These are phyloP conservation scores for Smittia sp. DNA, from an alignment of 2,888 invertebrate genomes.

Conservation along the genomic window DNA sequence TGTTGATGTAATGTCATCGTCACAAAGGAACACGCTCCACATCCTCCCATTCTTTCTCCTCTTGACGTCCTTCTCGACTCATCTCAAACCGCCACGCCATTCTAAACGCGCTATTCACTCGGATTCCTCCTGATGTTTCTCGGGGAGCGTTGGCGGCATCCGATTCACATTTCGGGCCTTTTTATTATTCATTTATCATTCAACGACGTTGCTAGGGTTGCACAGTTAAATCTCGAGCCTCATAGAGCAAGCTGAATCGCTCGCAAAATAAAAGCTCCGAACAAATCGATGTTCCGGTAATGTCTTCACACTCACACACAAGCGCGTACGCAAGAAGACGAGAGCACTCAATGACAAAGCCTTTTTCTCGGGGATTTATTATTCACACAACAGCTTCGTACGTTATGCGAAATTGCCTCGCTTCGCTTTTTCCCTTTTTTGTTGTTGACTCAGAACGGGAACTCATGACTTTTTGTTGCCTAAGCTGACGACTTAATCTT, in stretches of 20 bases:
- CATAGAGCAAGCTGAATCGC: too few relatives aligned
- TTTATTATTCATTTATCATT: not conserved
- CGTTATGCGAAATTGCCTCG: slow-evolving; percentile 3
- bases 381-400: not conserved
- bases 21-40: not conserved
- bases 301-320: too few relatives aligned
- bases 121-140: not conserved
- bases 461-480: not conserved
- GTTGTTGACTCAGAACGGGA: not conserved
- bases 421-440: not conserved
- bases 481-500: not conserved
- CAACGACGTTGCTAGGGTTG: too few relatives aligned
- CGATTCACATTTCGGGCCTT: not conserved
- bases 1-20: slow-evolving; percentile 21
- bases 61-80: not conserved
- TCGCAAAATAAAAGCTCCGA: too few relatives aligned
- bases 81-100: not conserved
- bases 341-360: too few relatives aligned
- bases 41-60: not conserved
- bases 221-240: too few relatives aligned
- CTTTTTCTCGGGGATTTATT: not conserved
- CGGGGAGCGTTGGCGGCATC: not conserved
- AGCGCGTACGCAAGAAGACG: too few relatives aligned
- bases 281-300: too few relatives aligned
- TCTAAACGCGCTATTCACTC: not conserved